Base-by-base conservation (phyloP, 2,797 vertebrate genomes). In the Heteromormyrus szaboi region DNA sequence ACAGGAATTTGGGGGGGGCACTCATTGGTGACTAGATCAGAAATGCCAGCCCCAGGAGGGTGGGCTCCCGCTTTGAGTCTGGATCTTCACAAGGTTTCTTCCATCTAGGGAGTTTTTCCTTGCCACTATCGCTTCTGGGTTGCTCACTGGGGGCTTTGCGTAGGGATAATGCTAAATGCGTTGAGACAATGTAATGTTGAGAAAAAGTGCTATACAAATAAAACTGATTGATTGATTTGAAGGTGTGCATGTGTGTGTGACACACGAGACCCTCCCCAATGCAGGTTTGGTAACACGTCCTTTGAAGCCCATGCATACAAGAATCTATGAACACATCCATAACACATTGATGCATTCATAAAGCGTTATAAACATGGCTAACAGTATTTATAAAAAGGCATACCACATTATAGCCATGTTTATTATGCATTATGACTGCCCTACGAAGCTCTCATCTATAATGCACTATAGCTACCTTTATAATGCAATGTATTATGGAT, bases 221-320 rank as follows among this genome's bases (percentile, higher is more conserved):
- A 79, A 17, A 79, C 86, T 54, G 53, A 91, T 85, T 59, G 50
- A 91, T 29, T 59, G 72, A 22, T 86, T 87, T 88, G 62, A 86
- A 62, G 81, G 88, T 92, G 91, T 56, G 90, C 50, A 81, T 84
- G 86, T 91, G 89, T 88, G 87, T 90, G 91, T 17, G 59, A 46
- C 68, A 85, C 86, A 14, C 29, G n/a, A 22, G 81, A 44, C 14
- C 37, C 33, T 79, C 37, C 72, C 6, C 37, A 7, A 79, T 44
- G 72, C 33, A 44, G 72, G n/a, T 56, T n/a, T n/a, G 54, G 19
- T n/a, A 56, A 56, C 54, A n/a, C 5, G 19, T 56, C 19, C 54
- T 56, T 5, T 56, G 19, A 56, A 56, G 54, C 54, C 6, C 54
- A 56, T n/a, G 54, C 19, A n/a, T n/a, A n/a, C 7, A 56, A 56